Evolutionary conservation across 2,113 vertebrate genomes (phyloP).

Genomic region (Zeus faber): DNA sequence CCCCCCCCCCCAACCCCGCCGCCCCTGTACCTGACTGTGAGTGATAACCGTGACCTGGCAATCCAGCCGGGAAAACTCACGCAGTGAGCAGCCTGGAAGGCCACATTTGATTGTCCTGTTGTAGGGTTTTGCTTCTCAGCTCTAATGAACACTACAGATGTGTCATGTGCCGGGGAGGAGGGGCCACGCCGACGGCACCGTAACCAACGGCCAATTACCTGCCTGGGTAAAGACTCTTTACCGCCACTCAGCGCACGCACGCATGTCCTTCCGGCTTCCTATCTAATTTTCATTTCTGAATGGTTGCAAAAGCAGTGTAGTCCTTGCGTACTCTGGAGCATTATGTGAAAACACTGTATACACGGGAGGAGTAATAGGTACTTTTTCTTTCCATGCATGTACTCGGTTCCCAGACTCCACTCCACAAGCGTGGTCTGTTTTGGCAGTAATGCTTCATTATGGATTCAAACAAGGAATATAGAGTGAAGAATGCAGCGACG

Average conservation of each 20-base stretch:
- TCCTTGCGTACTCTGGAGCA: not conserved
- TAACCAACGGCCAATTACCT: conserved; percentile 74
- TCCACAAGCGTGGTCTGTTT: too few species aligned
- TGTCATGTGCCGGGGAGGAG: conserved; percentile 36
- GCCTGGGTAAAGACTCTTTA: conserved; percentile 61
- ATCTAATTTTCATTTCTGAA: not conserved
- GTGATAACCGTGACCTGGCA: conserved; percentile 5
- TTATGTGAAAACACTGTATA: too few species aligned
- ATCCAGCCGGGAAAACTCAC: conserved; percentile 18
- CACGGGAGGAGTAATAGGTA: too few species aligned
- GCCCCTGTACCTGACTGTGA: too few species aligned
- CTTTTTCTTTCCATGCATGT: not conserved
- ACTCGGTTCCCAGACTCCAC: not conserved
- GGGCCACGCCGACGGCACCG: conserved; percentile 39
- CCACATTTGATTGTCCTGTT: conserved; percentile 47
- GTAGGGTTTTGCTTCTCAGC: conserved; percentile 34
- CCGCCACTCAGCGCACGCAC: conserved; percentile 35
- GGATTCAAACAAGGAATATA: too few species aligned
- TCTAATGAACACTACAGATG: conserved; percentile 70
- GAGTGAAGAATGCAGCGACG: too few species aligned
- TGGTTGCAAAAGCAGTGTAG: too few species aligned
- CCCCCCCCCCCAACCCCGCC: too few species aligned
- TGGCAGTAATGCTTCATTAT: too few species aligned
- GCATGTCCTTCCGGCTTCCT: conserved; percentile 35
- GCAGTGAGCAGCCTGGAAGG: conserved; percentile 43